Conservation (phyloP, 2,888 invertebrate genomes). For the Ichneumoninae sp. region DNA sequence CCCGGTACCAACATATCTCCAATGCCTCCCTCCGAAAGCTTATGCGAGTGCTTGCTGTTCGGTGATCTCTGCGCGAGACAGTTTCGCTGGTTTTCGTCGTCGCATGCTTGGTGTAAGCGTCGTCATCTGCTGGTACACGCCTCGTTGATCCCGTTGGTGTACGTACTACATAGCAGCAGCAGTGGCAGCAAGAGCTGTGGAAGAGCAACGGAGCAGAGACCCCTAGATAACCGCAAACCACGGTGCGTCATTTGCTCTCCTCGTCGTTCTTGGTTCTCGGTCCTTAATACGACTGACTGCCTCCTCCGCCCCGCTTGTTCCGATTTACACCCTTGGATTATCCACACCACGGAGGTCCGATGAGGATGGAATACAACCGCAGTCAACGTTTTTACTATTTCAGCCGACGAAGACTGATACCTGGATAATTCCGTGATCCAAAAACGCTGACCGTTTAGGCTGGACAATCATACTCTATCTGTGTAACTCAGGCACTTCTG, state of each 20-base stretch:
- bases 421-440: background rate
- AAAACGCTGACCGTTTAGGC: too few relatives aligned
- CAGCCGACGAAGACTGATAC: background rate
- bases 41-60: conserved; percentile 57
- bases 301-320: conserved; percentile 44
- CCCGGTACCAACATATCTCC: conserved; percentile 16
- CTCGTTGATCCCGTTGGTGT: conserved; percentile 71
- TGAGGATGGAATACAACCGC: conserved; percentile 1
- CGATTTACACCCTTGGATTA: conserved; percentile 29
- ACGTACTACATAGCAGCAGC: conserved; percentile 22
- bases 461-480: too few relatives aligned
- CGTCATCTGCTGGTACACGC: conserved; percentile 76
- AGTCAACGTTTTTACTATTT: conserved; percentile 6
- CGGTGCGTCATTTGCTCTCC: conserved; percentile 45
- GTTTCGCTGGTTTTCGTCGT: conserved; percentile 71
- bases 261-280: conserved; percentile 42
- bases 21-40: conserved; percentile 29
- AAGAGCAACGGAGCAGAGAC: conserved; percentile 50
- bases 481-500: too few relatives aligned
- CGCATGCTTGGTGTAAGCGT: conserved; percentile 74
- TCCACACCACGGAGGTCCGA: conserved; percentile 12
- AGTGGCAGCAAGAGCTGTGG: conserved; percentile 29
- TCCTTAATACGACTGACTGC: conserved; percentile 44
- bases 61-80: conserved; percentile 70
- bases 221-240: conserved; percentile 64